Evolutionary conservation across 2,113 vertebrate species (phyloP).

Genomic region (Sigmodon hispidus): DNA sequence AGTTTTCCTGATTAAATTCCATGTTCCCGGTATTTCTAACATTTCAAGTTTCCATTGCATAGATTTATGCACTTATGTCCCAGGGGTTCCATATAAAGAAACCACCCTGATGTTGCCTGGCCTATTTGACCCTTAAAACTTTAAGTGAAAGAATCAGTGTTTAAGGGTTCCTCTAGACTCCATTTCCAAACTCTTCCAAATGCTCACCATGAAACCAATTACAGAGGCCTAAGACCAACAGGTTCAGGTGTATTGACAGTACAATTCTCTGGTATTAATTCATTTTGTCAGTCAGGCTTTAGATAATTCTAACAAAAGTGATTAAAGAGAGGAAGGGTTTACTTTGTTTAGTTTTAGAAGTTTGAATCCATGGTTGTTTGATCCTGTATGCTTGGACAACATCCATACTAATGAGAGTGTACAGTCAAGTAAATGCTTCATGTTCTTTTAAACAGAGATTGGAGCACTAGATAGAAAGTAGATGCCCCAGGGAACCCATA

Average conservation of each 20-base stretch:
- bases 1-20: neutral
- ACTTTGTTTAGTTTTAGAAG: neutral
- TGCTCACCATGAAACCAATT: neutral
- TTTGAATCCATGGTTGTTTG: neutral
- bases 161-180: neutral
- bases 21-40: neutral
- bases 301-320: neutral
- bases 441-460: neutral
- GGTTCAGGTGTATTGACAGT: neutral
- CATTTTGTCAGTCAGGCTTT: neutral
- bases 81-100: neutral
- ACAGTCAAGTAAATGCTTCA: neutral
- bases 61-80: neutral
- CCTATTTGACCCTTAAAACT: neutral
- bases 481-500: neutral
- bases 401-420: neutral
- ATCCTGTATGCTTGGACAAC: neutral
- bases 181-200: neutral
- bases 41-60: neutral
- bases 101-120: neutral
- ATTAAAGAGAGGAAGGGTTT: neutral
- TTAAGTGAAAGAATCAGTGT: too few species aligned
- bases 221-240: neutral
- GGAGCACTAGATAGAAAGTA: neutral
- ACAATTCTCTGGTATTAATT: neutral